These are phyloP conservation scores for Ailurus styani DNA, from an alignment of 2,113 vertebrate species.

Conservation along the genomic window DNA sequence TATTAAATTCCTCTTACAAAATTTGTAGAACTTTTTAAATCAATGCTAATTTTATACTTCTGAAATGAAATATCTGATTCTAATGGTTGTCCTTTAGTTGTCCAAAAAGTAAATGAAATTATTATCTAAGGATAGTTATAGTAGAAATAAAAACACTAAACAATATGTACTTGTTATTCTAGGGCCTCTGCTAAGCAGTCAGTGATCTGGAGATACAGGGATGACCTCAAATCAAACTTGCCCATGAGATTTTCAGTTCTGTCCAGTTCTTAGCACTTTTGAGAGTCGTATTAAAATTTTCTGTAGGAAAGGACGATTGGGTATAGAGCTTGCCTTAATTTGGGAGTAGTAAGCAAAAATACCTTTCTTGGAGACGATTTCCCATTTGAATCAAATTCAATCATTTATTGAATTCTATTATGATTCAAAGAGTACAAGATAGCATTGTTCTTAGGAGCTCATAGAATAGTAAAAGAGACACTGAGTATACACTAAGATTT, in stretches of 20 bases:
- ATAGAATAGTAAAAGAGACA: background rate
- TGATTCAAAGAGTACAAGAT: background rate
- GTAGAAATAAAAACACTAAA: background rate
- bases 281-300: background rate
- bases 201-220: background rate
- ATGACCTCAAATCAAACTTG: background rate
- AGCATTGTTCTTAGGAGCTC: background rate
- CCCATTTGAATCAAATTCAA: background rate
- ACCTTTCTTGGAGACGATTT: background rate
- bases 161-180: background rate
- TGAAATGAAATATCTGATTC: constrained; percentile 16
- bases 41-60: constrained; percentile 13
- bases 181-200: background rate
- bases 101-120: background rate
- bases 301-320: background rate
- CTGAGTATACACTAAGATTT: background rate
- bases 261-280: background rate
- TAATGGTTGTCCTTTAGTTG: background rate
- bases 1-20: constrained; percentile 42
- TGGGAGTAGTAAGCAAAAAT: background rate
- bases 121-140: background rate
- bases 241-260: background rate
- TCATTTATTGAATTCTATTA: background rate
- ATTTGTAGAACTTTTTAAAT: background rate
- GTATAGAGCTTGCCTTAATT: background rate